A percentile compares a stretch with the other conserved stretches of the same genome.
Conservation (phyloP, 1,140 invertebrate species). For the Calephelis virginiensis region DNA sequence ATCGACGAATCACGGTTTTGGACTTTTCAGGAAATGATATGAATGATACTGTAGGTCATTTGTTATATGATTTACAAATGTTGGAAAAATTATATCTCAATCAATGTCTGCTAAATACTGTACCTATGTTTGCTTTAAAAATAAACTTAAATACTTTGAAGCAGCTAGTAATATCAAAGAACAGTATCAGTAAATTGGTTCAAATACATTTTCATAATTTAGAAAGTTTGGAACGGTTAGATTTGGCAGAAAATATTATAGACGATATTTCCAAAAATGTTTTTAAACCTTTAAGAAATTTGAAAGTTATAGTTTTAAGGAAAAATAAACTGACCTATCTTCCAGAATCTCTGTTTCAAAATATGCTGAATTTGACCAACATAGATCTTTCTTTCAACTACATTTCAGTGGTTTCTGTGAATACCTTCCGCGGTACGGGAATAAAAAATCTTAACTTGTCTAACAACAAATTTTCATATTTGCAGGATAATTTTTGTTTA, state of each 20-base stretch:
- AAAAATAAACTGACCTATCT: conserved; percentile 48
- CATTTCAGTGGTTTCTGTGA: conserved; percentile 45
- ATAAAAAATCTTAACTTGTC: conserved; percentile 55
- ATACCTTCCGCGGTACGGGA: conserved; percentile 46
- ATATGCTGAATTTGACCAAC: conserved; percentile 41
- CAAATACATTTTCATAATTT: conserved; percentile 35
- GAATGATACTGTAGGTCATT: conserved; percentile 39
- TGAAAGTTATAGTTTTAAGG: conserved; percentile 46
- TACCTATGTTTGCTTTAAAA: conserved; percentile 47
- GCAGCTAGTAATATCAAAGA: conserved; percentile 43
- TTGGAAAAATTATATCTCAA: conserved; percentile 49
- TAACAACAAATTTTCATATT: conserved; percentile 55
- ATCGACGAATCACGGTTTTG: conserved; percentile 35
- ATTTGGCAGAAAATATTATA: conserved; percentile 50
- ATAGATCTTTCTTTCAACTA: conserved; percentile 54
- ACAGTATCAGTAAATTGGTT: conserved; percentile 43
- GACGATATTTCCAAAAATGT: conserved; percentile 42
- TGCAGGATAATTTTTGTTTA: conserved; percentile 58
- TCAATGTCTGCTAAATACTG: conserved; percentile 42
- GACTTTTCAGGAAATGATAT: conserved; percentile 60
- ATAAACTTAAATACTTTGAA: conserved; percentile 48
- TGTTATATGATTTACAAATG: conserved; percentile 42
- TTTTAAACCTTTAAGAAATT: conserved; percentile 45
- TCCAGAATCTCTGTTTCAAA: conserved; percentile 49
- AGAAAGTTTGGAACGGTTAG: conserved; percentile 40